phyloP scores from a whole-genome alignment of 2,797 vertebrate species.

The Danio choprae region DNA sequence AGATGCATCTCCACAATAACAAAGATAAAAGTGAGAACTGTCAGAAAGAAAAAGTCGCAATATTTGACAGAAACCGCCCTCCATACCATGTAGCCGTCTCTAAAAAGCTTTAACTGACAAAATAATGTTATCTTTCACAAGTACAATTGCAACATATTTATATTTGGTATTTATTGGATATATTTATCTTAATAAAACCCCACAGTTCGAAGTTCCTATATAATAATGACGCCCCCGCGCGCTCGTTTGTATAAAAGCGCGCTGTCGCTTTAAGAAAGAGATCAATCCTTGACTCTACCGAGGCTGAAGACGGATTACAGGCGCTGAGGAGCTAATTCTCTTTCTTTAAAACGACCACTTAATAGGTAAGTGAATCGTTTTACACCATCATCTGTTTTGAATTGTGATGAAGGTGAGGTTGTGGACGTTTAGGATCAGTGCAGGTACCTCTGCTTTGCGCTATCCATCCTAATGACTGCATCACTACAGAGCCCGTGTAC shows the following conservation, averaged over 20 bases:
- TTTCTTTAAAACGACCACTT: neutral
- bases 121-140: neutral
- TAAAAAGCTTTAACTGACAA: neutral
- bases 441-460: neutral
- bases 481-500: neutral
- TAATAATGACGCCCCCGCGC: neutral
- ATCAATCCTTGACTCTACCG: slow-evolving; percentile 5
- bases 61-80: too few species aligned
- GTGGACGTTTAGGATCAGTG: neutral
- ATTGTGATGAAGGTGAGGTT: neutral
- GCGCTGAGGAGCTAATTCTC: neutral
- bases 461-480: slow-evolving; percentile 17
- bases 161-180: neutral
- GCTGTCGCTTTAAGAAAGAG: slow-evolving; percentile 58
- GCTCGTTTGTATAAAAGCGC: neutral
- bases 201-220: neutral
- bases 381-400: neutral
- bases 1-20: too few species aligned
- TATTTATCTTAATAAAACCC: neutral
- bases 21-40: too few species aligned
- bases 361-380: neutral
- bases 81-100: too few species aligned
- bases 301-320: slow-evolving; percentile 28
- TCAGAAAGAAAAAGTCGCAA: too few species aligned
- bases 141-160: neutral